Evolutionary conservation across 2,113 vertebrate genomes (phyloP), one percentile per base, ranked within the genome.

Genomic region (Psettodes erumei): DNA sequence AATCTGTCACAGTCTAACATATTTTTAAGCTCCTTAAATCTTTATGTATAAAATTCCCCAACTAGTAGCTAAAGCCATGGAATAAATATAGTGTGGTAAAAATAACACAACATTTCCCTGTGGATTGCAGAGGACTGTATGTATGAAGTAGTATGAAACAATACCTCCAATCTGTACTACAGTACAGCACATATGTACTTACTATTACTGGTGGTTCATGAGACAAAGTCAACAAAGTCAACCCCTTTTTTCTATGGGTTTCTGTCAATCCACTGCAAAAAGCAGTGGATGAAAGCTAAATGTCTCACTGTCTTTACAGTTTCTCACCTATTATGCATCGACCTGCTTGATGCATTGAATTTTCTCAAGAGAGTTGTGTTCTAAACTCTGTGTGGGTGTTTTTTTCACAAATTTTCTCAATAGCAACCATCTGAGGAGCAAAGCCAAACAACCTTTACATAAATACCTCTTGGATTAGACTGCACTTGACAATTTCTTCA

Each of bases 391-490:
- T 51, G 61, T 79, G 58, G 66, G 67, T 54, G 77, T 65, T 53
- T 65, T 75, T 21, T 58, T 60, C 40, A 27, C 25, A 79, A 60
- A 59, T 42, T 13, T 61, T 76, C 71, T 64, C 63, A 84, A 79
- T 27, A 81, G 68, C 62, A 72, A 59, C 75, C 37, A 53, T 66
- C 59, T 62, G 45, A 79, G 37, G 75, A 50, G 54, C 56, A 75
- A 71, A 71, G 62, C 45, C 33, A 69, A 73, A 72, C 16, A 75
- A 79, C 75, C 75, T 85, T 75, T 56, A 64, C 38, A 77, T 65
- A 62, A 82, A 81, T 55, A 66, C 53, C 55, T 70, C 50, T 21
- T 25, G 55, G 38, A 80, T 81, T 51, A 68, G 23, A 61, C 64
- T 16, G 66, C 30, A 45, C 63, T 75, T 56, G 25, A 72, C 51